Percentiles rank a stretch among this genome's conserved stretches.
These are phyloP conservation scores for Rhinichthys klamathensis DNA, from an alignment of 2,113 vertebrate genomes.

Conservation along the genomic window DNA sequence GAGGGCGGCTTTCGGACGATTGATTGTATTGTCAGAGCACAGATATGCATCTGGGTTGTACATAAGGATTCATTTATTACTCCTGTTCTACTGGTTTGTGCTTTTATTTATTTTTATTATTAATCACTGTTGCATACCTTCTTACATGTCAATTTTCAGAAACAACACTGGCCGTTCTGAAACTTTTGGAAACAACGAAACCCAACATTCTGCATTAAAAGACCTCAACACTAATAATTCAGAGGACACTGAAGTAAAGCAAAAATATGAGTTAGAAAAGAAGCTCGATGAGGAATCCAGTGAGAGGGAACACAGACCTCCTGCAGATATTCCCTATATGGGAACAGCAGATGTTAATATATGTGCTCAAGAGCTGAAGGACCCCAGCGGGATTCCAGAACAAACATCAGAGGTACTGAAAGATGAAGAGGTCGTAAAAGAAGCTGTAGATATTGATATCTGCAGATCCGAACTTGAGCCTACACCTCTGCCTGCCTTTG, in stretches of 20 bases:
- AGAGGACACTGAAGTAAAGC: constrained; percentile 39
- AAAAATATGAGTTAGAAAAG: constrained; percentile 36
- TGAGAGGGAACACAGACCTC: constrained; percentile 12
- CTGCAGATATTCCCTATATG: constrained; percentile 9
- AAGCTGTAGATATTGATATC: constrained; percentile 14
- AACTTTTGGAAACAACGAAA: constrained; percentile 46
- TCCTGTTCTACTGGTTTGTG: constrained; percentile 25
- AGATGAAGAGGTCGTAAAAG: constrained; percentile 50
- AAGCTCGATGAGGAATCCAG: constrained; percentile 35
- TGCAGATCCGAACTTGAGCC: constrained; percentile 49
- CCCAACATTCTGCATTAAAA: constrained; percentile 42
- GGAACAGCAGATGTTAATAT: constrained; percentile 45
- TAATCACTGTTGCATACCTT: constrained; percentile 20
- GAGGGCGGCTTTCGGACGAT: background rate
- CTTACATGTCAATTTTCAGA: constrained; percentile 61
- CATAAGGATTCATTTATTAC: constrained; percentile 31
- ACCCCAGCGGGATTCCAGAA: constrained; percentile 26
- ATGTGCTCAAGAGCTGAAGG: constrained; percentile 51
- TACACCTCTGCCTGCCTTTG: constrained; percentile 25
- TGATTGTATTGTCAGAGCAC: constrained; percentile 29
- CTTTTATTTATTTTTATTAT: constrained; percentile 22
- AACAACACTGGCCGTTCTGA: constrained; percentile 45
- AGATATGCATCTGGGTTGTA: constrained; percentile 4
- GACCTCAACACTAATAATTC: constrained; percentile 30
- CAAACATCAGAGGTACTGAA: constrained; percentile 45